Conservation (phyloP, 2,888 invertebrate genomes). For the Plebejus melissa region DNA sequence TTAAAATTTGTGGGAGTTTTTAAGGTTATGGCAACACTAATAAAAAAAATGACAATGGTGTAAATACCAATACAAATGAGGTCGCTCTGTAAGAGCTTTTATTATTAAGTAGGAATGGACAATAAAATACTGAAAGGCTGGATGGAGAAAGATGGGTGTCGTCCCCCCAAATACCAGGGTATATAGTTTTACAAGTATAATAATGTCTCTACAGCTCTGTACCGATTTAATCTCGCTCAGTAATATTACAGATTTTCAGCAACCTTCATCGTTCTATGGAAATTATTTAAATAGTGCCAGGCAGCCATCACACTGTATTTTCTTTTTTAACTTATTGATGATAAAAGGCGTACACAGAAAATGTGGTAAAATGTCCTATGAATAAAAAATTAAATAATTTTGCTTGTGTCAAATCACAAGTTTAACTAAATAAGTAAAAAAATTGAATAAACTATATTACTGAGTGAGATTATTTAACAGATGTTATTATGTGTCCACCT, state of each 20-base stretch:
- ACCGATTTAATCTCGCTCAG: not conserved
- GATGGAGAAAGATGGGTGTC: slow-evolving; percentile 59
- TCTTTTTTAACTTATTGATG: too few species aligned
- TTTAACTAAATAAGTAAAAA: not conserved
- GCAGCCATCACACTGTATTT: too few species aligned
- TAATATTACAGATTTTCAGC: not conserved
- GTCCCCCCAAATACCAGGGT: slow-evolving; percentile 70
- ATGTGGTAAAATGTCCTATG: too few species aligned
- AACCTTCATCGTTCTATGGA: not conserved
- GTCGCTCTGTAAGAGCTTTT: slow-evolving; percentile 29
- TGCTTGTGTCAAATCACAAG: too few species aligned
- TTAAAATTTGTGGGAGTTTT: not conserved
- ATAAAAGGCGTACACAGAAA: too few species aligned
- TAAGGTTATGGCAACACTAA: not conserved
- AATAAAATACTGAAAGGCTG: slow-evolving; percentile 74
- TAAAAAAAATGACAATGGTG: not conserved
- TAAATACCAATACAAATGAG: slow-evolving; percentile 18
- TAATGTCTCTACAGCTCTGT: not conserved
- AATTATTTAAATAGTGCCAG: too few species aligned
- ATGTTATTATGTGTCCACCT: slow-evolving; percentile 2
- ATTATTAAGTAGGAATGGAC: slow-evolving; percentile 54
- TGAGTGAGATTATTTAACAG: not conserved
- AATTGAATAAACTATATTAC: not conserved
- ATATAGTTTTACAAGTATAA: slow-evolving; percentile 54
- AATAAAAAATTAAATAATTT: too few species aligned